phyloP scores from a whole-genome alignment of 2,888 invertebrate genomes.

The Chromoteleia sp. region DNA sequence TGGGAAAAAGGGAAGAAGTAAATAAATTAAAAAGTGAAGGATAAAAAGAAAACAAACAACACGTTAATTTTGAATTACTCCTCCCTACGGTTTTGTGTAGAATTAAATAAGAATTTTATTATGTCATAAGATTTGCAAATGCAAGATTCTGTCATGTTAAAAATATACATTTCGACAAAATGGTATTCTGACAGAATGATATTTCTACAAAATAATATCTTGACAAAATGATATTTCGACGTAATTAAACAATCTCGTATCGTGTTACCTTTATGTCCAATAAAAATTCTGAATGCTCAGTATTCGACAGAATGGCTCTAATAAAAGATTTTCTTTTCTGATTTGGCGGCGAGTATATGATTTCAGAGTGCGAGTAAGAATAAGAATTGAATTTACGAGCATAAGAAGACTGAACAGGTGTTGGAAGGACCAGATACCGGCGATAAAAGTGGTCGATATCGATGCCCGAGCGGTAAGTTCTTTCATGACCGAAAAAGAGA shows the following conservation, averaged over 20 bases:
- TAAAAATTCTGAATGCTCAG: conserved; percentile 20
- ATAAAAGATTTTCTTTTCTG: conserved; percentile 32
- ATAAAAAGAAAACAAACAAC: too few species aligned
- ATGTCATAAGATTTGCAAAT: too few species aligned
- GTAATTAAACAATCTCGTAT: not conserved
- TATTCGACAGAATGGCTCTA: conserved; percentile 11
- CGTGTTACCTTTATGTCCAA: conserved; percentile 23
- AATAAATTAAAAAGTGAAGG: too few species aligned
- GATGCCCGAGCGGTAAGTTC: too few species aligned
- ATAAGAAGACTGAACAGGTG: conserved; percentile 30
- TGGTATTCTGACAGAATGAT: too few species aligned
- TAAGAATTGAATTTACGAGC: conserved; percentile 33
- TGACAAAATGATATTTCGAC: conserved; percentile 35
- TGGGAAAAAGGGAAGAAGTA: too few species aligned
- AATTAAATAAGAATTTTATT: too few species aligned
- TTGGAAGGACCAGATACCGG: conserved; percentile 11
- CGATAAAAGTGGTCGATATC: conserved; percentile 28
- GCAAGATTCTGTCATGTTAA: too few species aligned
- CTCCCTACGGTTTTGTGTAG: too few species aligned
- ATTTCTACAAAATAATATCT: too few species aligned
- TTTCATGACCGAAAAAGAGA: not conserved
- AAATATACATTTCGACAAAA: too few species aligned
- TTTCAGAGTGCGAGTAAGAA: conserved; percentile 17
- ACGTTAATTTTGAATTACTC: too few species aligned
- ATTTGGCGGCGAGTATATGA: conserved; percentile 9